phyloP scores from a whole-genome alignment of 2,113 vertebrate species.

The Mungos mungo region DNA sequence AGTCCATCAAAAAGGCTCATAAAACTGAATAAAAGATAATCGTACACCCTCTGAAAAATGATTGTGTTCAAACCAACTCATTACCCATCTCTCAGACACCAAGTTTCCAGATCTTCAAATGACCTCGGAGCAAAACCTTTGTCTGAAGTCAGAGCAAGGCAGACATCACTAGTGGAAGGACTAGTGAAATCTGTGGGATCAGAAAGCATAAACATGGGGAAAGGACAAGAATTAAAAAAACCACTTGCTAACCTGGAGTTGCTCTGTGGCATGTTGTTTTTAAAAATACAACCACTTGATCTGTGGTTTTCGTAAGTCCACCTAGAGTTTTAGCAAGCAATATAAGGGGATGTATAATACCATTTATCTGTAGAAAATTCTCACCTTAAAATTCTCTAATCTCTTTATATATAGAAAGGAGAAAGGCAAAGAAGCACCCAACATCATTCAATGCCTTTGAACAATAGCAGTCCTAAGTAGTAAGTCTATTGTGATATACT shows the following conservation, averaged over 20 bases:
- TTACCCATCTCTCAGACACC: background rate
- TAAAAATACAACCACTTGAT: background rate
- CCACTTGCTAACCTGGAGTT: background rate
- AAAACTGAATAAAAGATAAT: conserved; percentile 60
- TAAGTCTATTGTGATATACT: background rate
- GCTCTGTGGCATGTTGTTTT: background rate
- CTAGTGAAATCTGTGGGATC: background rate
- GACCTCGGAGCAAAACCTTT: background rate
- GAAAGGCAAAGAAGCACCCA: background rate
- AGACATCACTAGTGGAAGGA: background rate
- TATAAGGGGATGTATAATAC: background rate
- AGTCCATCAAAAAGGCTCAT: conserved; percentile 39
- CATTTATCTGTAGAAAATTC: background rate
- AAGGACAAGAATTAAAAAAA: background rate
- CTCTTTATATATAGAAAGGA: background rate
- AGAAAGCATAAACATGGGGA: background rate
- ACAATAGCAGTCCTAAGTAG: background rate
- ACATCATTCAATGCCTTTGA: background rate
- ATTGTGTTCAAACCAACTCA: background rate
- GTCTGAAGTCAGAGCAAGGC: background rate
- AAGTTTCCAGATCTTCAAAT: background rate
- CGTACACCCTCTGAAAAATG: background rate
- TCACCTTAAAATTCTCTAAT: conserved; percentile 1
- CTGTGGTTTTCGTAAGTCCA: background rate
- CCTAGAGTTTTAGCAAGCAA: background rate